Evolutionary conservation across 2,888 invertebrate species (phyloP), one percentile per base, ranked within the genome.

Genomic region (Tachina lurida): DNA sequence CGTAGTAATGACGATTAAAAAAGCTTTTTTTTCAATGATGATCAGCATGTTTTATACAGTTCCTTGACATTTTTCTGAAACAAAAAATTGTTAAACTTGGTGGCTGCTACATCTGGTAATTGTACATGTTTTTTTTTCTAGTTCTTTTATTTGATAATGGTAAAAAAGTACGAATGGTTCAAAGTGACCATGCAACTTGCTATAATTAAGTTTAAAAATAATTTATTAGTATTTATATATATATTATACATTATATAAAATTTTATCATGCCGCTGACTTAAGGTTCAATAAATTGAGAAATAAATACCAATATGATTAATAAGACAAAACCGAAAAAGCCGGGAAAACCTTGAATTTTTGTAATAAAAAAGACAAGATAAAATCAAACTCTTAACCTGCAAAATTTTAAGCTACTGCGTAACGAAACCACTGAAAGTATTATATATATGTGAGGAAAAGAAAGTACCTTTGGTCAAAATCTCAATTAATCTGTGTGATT

Each of bases 11-110:
- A 71, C 60, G 63, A 60, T 60, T 43, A 22, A 31, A 60, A 68
- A 49, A 41, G 22, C 22, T 65, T 71, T 45, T 71, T 45, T 63
- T 45, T 19, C 58, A 62, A 76, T 62, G 22, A 76, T 71, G 65
- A 79, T 80, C 75, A 84, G 71, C 70, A 76, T 84, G 67, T 73
- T 73, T 60, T 71, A 45, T 76, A 45, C 58, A 84, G 62, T 79
- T 78, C 41, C 60, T 80, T 81, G 80, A 77, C 76, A 73, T 76
- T 77, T 80, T 78, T 68, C 41, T 58, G n/a, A 49, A 19, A 41
- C 39, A 79, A 79, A 63, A 70, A 84, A 74, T 84, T 79, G 62
- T 43, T 19, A 70, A 79, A 79, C 74, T 79, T 70, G 54, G 45
- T 45, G 54, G 45, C 39, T 43, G 17, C 58, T 49, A 31, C 60